Conservation (phyloP, 2,113 vertebrate species). For the Daphoenositta chrysoptera region DNA sequence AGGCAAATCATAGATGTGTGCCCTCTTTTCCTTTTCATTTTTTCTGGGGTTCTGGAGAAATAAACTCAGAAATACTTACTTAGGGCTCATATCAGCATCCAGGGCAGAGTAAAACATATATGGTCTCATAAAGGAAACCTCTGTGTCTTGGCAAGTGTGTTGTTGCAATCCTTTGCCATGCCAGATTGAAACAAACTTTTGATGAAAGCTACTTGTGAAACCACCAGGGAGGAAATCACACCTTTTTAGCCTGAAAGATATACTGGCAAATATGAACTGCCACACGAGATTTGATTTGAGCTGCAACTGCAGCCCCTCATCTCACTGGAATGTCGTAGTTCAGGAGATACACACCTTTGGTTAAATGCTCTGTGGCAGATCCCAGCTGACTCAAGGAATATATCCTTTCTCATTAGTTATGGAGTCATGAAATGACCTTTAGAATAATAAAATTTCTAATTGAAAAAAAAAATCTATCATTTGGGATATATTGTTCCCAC, state of each 20-base stretch:
- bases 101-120: background rate
- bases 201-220: slow-evolving; percentile 14
- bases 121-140: background rate
- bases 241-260: slow-evolving; percentile 11
- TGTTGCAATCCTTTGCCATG: background rate
- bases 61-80: background rate
- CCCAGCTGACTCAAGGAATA: background rate
- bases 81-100: background rate
- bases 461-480: background rate
- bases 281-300: background rate
- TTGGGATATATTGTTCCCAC: background rate
- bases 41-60: background rate
- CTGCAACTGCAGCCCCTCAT: background rate
- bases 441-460: background rate
- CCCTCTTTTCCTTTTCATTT: background rate
- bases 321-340: background rate
- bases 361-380: background rate
- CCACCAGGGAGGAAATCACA: background rate
- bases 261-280: slow-evolving; percentile 13
- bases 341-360: background rate
- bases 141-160: background rate
- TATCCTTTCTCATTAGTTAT: slow-evolving; percentile 4
- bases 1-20: background rate
- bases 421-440: background rate
- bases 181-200: slow-evolving; percentile 11